A percentile compares a stretch with the other conserved stretches of the same genome.
Conservation (phyloP, 2,888 invertebrate genomes). For the Atrina japonica region DNA sequence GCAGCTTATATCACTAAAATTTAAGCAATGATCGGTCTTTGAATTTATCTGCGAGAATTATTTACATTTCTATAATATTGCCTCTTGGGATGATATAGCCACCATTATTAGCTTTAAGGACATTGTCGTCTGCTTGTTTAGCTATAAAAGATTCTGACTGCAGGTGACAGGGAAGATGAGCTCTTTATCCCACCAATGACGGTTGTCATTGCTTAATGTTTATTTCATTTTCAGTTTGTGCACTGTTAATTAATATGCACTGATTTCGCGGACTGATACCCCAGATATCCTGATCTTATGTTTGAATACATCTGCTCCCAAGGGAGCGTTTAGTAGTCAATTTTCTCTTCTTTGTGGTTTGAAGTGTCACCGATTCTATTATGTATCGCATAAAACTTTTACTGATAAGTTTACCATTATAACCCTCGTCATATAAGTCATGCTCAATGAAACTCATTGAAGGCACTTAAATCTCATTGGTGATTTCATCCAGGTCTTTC, state of each 20-base stretch:
- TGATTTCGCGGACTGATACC: too few species aligned
- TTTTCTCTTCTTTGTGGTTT: slow-evolving; percentile 19
- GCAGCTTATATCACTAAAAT: slow-evolving; percentile 26
- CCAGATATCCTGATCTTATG: too few species aligned
- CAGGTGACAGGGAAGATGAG: slow-evolving; percentile 34
- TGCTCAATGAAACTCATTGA: background rate
- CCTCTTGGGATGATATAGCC: slow-evolving; percentile 14
- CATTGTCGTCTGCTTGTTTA: slow-evolving; percentile 22
- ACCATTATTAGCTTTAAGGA: slow-evolving; percentile 16
- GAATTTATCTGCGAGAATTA: slow-evolving; percentile 16
- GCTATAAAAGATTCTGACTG: slow-evolving; percentile 14
- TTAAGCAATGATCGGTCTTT: slow-evolving; percentile 21
- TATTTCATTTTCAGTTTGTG: slow-evolving; percentile 26
- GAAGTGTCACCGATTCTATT: slow-evolving; percentile 21
- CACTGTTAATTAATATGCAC: slow-evolving; percentile 19
- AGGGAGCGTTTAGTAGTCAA: slow-evolving; percentile 34
- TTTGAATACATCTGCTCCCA: slow-evolving; percentile 5
- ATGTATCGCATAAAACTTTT: background rate
- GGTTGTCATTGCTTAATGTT: slow-evolving; percentile 37
- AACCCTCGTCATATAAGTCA: too few species aligned
- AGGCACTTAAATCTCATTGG: slow-evolving; percentile 19
- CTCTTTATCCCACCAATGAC: slow-evolving; percentile 20
- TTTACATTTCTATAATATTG: slow-evolving; percentile 32
- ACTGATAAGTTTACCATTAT: too few species aligned
- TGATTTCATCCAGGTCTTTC: slow-evolving; percentile 30